Conservation (phyloP, 2,888 invertebrate genomes). For the Acleris emargana region DNA sequence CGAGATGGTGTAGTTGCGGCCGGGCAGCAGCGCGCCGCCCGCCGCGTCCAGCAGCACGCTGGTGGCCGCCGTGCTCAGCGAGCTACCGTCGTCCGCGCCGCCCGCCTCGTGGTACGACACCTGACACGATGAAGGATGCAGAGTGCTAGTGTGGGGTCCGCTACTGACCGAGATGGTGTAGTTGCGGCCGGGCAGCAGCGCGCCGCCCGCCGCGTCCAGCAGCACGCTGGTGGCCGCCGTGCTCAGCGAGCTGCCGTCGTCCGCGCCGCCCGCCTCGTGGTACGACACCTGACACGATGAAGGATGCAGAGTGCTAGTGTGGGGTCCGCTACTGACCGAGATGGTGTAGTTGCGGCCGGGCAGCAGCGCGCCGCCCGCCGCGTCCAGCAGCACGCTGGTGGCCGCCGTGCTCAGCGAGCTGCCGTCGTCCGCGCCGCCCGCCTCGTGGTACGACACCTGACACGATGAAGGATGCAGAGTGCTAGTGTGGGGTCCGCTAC, state of each 20-base stretch:
- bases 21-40: slow-evolving; percentile 87
- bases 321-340: too few species aligned
- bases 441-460: slow-evolving; percentile 92
- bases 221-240: slow-evolving; percentile 87
- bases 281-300: slow-evolving; percentile 86
- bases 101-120: slow-evolving; percentile 93
- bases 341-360: slow-evolving; percentile 96
- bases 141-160: too few species aligned
- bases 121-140: slow-evolving; percentile 51
- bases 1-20: slow-evolving; percentile 94
- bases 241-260: slow-evolving; percentile 90
- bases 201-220: slow-evolving; percentile 78
- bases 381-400: slow-evolving; percentile 86
- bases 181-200: slow-evolving; percentile 93
- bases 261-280: slow-evolving; percentile 91
- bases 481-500: too few species aligned
- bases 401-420: slow-evolving; percentile 88
- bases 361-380: slow-evolving; percentile 81
- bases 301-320: too few species aligned
- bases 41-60: slow-evolving; percentile 85
- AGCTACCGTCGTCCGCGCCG: slow-evolving; percentile 91
- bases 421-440: slow-evolving; percentile 90
- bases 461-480: too few species aligned
- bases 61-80: slow-evolving; percentile 86
- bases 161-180: slow-evolving; percentile 90